Evolutionary conservation across 2,888 invertebrate species (phyloP).

Genomic region (Augiades crinisus): DNA sequence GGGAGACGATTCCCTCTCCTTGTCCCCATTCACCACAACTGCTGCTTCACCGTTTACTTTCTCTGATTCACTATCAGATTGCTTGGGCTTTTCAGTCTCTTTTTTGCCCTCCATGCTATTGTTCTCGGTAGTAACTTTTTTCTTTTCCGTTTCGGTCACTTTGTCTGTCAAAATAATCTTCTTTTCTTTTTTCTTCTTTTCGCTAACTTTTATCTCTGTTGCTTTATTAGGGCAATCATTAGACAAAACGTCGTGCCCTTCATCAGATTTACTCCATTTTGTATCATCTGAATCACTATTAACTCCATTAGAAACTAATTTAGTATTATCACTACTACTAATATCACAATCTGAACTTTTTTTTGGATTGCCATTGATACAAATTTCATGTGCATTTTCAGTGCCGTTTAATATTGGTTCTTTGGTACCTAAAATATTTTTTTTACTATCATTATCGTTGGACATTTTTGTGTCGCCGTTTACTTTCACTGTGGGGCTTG

Average conservation of each 20-base stretch:
- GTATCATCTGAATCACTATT: slow-evolving; percentile 66
- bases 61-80: slow-evolving; percentile 44
- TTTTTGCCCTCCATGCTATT: slow-evolving; percentile 49
- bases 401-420: slow-evolving; percentile 71
- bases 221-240: slow-evolving; percentile 47
- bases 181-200: slow-evolving; percentile 67
- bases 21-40: slow-evolving; percentile 64
- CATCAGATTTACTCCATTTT: slow-evolving; percentile 67
- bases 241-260: slow-evolving; percentile 46
- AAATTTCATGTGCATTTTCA: slow-evolving; percentile 51
- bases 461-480: slow-evolving; percentile 60
- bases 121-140: slow-evolving; percentile 44
- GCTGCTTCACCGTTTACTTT: slow-evolving; percentile 55
- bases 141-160: slow-evolving; percentile 53
- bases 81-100: slow-evolving; percentile 43
- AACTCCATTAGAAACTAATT: slow-evolving; percentile 75
- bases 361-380: slow-evolving; percentile 69
- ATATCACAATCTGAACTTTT: slow-evolving; percentile 77
- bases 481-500: slow-evolving; percentile 48
- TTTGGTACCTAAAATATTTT: slow-evolving; percentile 69
- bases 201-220: slow-evolving; percentile 48
- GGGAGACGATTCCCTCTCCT: slow-evolving; percentile 68
- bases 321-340: slow-evolving; percentile 76
- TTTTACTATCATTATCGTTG: slow-evolving; percentile 53
- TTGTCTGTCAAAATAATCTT: slow-evolving; percentile 55